Evolutionary conservation across 2,113 vertebrate genomes (phyloP).

Genomic region (Perca flavescens): DNA sequence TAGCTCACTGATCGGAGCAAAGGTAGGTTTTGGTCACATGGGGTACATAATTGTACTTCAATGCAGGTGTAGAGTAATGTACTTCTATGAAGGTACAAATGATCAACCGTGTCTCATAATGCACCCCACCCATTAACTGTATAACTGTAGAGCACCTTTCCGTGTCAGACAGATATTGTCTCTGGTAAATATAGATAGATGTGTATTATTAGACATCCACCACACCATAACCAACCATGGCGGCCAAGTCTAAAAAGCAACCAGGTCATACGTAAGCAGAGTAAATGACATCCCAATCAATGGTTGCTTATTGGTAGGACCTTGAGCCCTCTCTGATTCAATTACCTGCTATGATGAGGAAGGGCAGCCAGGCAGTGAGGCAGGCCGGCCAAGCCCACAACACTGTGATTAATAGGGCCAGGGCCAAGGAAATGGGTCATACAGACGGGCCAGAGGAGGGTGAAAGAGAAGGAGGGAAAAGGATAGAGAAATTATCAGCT

Average conservation of each 20-base stretch:
- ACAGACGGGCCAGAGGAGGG: conserved; percentile 30
- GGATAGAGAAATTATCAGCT: neutral
- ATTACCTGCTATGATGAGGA: conserved; percentile 79
- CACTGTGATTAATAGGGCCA: conserved; percentile 80
- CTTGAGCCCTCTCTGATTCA: conserved; percentile 71
- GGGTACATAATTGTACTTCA: neutral
- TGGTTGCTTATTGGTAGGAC: conserved; percentile 62
- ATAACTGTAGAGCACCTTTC: neutral
- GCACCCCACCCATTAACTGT: neutral
- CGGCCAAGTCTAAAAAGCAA: conserved; percentile 22
- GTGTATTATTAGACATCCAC: conserved; percentile 34
- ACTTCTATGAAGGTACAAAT: neutral
- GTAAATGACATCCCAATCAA: conserved; percentile 70
- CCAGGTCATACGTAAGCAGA: conserved; percentile 47
- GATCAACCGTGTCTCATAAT: neutral
- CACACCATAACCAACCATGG: conserved; percentile 1
- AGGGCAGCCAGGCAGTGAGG: conserved; percentile 61
- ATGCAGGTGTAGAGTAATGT: neutral
- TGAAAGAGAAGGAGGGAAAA: neutral
- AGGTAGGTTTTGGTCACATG: neutral
- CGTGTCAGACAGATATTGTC: conserved; percentile 9
- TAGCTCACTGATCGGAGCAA: neutral
- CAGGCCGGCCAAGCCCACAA: conserved; percentile 49
- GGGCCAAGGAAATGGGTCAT: conserved; percentile 80
- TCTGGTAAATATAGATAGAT: conserved; percentile 38